Percentiles rank a stretch among this genome's conserved stretches.
Evolutionary conservation across 2,113 vertebrate genomes (phyloP).

Genomic region (Andinoacara biseriatus): DNA sequence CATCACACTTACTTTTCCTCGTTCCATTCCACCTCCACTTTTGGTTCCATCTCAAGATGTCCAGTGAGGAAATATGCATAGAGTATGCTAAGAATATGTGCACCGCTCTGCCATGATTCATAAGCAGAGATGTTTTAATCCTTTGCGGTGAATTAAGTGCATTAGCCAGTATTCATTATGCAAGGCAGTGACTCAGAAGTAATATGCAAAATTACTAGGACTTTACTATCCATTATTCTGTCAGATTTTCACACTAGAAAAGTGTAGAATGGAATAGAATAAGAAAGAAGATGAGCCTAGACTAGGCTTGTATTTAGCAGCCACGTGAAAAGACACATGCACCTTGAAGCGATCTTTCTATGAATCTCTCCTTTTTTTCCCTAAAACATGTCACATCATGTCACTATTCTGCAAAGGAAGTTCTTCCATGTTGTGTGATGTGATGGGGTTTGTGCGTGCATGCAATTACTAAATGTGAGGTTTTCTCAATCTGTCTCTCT

Average conservation of each 20-base stretch:
- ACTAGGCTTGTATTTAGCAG: constrained; percentile 25
- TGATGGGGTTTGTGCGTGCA: background rate
- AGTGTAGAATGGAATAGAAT: constrained; percentile 39
- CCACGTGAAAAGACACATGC: background rate
- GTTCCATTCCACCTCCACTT: background rate
- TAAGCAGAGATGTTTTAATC: constrained; percentile 44
- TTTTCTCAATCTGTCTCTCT: background rate
- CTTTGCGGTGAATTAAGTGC: constrained; percentile 63
- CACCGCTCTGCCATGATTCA: constrained; percentile 44
- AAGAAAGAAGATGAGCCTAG: constrained; percentile 10
- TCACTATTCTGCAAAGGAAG: constrained; percentile 13
- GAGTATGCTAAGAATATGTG: constrained; percentile 1
- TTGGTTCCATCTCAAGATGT: background rate
- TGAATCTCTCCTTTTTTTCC: constrained; percentile 15
- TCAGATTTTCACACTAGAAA: constrained; percentile 49
- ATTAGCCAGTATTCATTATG: constrained; percentile 67
- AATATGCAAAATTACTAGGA: constrained; percentile 63
- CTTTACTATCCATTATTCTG: constrained; percentile 63
- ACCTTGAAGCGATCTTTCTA: constrained; percentile 39
- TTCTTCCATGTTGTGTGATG: constrained; percentile 2
- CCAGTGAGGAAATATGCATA: constrained; percentile 17
- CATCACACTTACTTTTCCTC: background rate
- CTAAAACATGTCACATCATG: constrained; percentile 29
- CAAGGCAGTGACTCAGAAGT: constrained; percentile 64
- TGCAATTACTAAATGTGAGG: background rate